Conservation (phyloP, 1,140 invertebrate genomes). For the Heliconius nattereri region DNA sequence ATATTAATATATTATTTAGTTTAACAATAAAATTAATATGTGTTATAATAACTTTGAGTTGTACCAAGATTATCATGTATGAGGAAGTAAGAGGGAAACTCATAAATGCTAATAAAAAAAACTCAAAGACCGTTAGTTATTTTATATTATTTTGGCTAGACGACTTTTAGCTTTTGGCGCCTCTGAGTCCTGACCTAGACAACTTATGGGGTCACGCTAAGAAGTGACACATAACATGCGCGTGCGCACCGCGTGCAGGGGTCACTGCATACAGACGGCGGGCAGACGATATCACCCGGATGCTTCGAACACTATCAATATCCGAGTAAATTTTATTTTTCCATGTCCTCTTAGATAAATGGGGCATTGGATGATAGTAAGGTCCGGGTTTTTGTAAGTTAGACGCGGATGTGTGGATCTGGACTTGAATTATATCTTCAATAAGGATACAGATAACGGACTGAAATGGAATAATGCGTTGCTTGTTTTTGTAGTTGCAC, state of each 20-base stretch:
- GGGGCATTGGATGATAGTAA: slow-evolving; percentile 14
- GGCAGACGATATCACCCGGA: slow-evolving; percentile 36
- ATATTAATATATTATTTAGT: too few species aligned
- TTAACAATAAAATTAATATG: too few species aligned
- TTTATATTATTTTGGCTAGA: neutral
- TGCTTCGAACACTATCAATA: slow-evolving; percentile 25
- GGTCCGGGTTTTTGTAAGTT: slow-evolving; percentile 21
- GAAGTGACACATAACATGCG: neutral
- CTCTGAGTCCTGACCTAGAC: slow-evolving; percentile 25
- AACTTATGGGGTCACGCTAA: neutral
- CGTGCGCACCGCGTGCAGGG: slow-evolving; percentile 30
- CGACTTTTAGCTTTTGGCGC: neutral
- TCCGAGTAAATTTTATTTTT: slow-evolving; percentile 33
- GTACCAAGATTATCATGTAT: too few species aligned
- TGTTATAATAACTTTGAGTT: too few species aligned
- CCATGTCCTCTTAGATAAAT: slow-evolving; percentile 29
- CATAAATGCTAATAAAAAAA: too few species aligned
- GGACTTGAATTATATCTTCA: neutral
- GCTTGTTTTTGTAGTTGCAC: neutral
- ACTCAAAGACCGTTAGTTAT: neutral
- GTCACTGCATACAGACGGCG: slow-evolving; percentile 31
- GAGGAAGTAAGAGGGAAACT: too few species aligned
- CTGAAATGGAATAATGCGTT: neutral
- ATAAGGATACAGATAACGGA: neutral
- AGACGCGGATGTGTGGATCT: neutral